Percentiles rank a stretch among this genome's conserved stretches.
phyloP scores from a whole-genome alignment of 2,797 vertebrate genomes.

The Sarcoramphus papa region DNA sequence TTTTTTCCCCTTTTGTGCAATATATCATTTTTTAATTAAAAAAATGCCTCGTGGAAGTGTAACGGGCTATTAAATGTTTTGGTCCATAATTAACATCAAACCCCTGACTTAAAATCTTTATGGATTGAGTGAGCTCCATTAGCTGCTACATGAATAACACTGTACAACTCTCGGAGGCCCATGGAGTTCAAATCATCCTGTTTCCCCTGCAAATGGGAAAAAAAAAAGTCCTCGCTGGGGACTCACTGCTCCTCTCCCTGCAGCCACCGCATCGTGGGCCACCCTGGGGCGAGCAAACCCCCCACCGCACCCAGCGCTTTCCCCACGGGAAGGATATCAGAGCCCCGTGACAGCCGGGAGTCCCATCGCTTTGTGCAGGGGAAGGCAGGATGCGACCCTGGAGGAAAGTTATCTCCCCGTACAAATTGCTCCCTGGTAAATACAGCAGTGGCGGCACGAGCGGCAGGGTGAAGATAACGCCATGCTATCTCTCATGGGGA shows the following conservation, averaged over 20 bases:
- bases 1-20: neutral
- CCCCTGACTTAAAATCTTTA: conserved; percentile 44
- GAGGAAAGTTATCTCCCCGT: neutral
- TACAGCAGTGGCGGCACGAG: accelerated
- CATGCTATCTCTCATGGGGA: accelerated
- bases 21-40: conserved; percentile 76
- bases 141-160: neutral
- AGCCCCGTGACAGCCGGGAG: accelerated
- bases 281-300: accelerated
- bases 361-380: neutral
- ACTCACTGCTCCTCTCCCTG: neutral
- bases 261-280: accelerated
- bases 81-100: conserved; percentile 74
- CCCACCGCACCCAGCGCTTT: accelerated
- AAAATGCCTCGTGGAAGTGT: conserved; percentile 67
- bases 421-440: neutral
- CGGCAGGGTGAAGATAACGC: accelerated
- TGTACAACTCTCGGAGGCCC: neutral
- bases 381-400: neutral
- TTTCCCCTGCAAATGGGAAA: neutral
- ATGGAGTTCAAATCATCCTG: neutral
- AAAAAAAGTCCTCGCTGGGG: neutral
- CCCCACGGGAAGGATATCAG: accelerated
- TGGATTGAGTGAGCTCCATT: conserved; percentile 1
- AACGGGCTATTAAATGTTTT: conserved; percentile 67